These are phyloP conservation scores for Dicaeum eximium DNA, from an alignment of 2,113 vertebrate species.

Conservation along the genomic window DNA sequence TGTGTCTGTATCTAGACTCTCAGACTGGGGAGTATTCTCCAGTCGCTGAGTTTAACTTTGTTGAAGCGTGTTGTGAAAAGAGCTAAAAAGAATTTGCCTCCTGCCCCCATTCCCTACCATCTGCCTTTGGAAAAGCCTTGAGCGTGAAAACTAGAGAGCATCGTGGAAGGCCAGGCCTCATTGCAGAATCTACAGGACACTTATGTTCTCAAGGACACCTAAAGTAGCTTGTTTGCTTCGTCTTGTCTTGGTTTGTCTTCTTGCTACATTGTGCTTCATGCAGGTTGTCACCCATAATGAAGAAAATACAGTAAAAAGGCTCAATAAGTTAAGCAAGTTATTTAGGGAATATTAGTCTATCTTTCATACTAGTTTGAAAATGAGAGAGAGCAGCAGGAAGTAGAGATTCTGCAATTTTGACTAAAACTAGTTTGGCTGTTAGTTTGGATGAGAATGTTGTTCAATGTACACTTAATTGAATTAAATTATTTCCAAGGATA, in stretches of 20 bases:
- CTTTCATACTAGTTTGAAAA: neutral
- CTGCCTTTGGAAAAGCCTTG: neutral
- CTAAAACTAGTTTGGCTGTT: neutral
- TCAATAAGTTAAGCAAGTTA: neutral
- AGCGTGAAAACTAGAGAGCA: neutral
- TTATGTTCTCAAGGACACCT: neutral
- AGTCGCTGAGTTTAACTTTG: neutral
- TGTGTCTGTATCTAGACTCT: neutral
- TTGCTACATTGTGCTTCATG: neutral
- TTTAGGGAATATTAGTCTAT: neutral
- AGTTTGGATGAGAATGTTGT: neutral
- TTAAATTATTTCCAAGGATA: neutral
- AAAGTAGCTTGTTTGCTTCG: neutral
- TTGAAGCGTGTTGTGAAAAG: neutral
- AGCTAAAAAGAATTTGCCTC: neutral
- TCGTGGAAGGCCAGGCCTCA: neutral
- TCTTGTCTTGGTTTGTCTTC: too few relatives aligned
- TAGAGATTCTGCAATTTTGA: neutral
- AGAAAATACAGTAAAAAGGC: neutral
- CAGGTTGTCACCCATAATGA: neutral
- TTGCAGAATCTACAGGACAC: neutral
- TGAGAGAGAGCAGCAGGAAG: neutral
- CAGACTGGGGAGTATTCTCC: neutral
- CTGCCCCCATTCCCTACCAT: accelerated
- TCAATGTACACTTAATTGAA: neutral